Base-by-base conservation (phyloP, 2,888 invertebrate species). In the Heliconius erato region DNA sequence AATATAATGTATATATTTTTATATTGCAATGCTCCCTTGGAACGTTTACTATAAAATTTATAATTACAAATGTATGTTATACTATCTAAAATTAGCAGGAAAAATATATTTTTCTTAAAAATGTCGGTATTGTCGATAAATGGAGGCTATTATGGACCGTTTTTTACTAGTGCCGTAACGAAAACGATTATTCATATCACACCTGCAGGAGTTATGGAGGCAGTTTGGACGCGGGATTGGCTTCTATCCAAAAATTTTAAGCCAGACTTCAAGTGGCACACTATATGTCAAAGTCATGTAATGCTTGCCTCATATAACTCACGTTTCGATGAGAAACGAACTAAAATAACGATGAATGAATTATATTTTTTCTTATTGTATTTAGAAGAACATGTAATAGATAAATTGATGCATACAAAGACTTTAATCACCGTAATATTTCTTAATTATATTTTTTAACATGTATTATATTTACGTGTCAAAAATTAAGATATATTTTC, bases 121-220 rank as follows among this genome's bases (percentile, higher is more conserved):
- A 32, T 59, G 32, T 23, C 32, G 11, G 7, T 59, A 32, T 32
- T 76, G 32, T 63, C 59, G 59, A 63, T 76, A 63, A n/a, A 76
- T 59, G 35, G 44, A 59, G 32, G n/a, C 63, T 59, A 79, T 72
- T 28, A 65, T 63, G 72, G 44, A 44, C 44, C 72, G 44, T 74
- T 68, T 79, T 63, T 72, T 63, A 12, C 28, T 65, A 63, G 59
- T 23, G 44, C 49, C 49, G 72, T 44, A 44, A 72, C 76, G 76
- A 65, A 79, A 68, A 72, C 63, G 63, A 79, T 79, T 79, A 79
- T 44, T 79, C 79, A 79, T 65, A 65, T 74, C 72, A 65, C 79
- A 80, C 79, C 79, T 80, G 79, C 72, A 80, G 72, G n/a, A 74
- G 68, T 74, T 80, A 80, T 80, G 74, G 44, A 28, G 72, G 79